Base-by-base conservation (phyloP, 2,797 vertebrate genomes). In the Tragopan temminckii region DNA sequence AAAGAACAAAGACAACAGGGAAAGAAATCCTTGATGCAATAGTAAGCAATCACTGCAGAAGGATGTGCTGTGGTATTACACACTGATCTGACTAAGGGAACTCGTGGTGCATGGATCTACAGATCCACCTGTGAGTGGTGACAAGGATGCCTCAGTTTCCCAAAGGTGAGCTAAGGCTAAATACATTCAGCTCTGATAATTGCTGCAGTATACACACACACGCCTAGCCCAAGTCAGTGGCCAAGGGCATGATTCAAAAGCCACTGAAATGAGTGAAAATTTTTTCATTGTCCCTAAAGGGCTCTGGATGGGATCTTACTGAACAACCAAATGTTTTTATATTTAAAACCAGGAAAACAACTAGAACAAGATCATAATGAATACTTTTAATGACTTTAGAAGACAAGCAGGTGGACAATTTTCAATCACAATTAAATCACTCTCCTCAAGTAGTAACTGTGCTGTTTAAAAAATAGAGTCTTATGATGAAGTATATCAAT, bases 71-170 rank as follows among this genome's bases (percentile, higher is more conserved):
- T 53, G 35, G 61, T 88, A 90, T 79, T 84, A 67, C 57, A 43
- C 0, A 0, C 20, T 89, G 78, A 91, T 82, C 52, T 93, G 80
- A 95, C 71, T 94, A 84, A 91, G 78, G 70, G 57, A 94, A 59
- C 64, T 90, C 5, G 3, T 71, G 81, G 78, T 74, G 68, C 58
- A 31, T 42, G 80, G 43, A 96, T 94, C 68, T 82, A 40, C 71
- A 87, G 93, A 95, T 77, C 78, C 78, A 91, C 71, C 78, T 89
- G 68, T 27, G 75, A 92, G 77, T 71, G 84, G 88, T 80, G 93
- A 93, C 90, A 94, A 53, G 0, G 14, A 85, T 68, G 58, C 40
- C 66, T 93, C 83, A 83, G 33, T 77, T 94, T 93, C 53, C 45
- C 86, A 94, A 93, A 80, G 88, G 82, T 90, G 68, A 93, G 58